Conservation (phyloP, 2,797 vertebrate genomes). For the Clarias fuscus region DNA sequence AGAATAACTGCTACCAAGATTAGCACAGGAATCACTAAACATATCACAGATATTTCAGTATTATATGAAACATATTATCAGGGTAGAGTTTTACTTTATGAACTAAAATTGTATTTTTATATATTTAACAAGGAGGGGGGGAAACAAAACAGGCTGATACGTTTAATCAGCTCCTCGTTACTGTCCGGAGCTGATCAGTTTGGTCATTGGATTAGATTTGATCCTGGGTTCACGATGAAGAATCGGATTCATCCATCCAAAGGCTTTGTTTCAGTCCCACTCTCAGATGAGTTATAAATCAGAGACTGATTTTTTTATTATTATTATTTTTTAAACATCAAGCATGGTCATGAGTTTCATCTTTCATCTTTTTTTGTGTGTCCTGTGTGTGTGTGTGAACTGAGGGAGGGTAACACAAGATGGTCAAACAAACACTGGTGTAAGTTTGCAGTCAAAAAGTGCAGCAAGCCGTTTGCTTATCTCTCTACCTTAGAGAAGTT, state of each 20-base stretch:
- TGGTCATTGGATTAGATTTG: background rate
- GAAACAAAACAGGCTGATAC: too few species aligned
- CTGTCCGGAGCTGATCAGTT: background rate
- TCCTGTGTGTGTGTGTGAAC: conserved; percentile 51
- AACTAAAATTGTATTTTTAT: background rate
- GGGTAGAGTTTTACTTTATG: background rate
- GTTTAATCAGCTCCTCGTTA: background rate
- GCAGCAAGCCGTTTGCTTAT: conserved; percentile 61
- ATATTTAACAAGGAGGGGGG: background rate
- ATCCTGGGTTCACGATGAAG: background rate
- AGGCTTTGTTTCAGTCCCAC: background rate
- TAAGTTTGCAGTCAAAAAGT: conserved; percentile 55
- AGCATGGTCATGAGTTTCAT: background rate
- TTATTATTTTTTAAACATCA: background rate
- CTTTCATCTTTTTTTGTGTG: conserved; percentile 27
- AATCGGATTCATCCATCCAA: background rate
- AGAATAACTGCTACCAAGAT: background rate
- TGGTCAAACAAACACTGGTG: conserved; percentile 28
- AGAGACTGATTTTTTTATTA: background rate
- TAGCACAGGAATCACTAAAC: background rate
- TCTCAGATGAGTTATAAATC: background rate
- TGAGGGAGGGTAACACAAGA: conserved; percentile 36
- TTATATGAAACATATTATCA: background rate
- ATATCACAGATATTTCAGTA: background rate
- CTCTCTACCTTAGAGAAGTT: conserved; percentile 58